These are phyloP conservation scores for Crypturellus tataupa DNA, from an alignment of 2,797 vertebrate genomes.

Conservation along the genomic window DNA sequence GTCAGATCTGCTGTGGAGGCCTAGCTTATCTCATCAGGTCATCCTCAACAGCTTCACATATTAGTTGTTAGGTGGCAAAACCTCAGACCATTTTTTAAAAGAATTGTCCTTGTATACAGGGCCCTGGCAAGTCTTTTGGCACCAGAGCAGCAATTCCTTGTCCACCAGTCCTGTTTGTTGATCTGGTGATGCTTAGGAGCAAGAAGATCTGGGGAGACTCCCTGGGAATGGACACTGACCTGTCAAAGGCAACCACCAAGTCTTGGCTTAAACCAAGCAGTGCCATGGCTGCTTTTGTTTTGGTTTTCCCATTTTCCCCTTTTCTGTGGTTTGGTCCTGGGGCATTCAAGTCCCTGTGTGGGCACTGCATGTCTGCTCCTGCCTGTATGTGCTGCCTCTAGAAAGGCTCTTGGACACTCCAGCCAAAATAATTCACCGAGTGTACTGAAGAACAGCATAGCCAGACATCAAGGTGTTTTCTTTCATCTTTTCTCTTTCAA, in stretches of 20 bases:
- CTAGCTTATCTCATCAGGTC: neutral
- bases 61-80: accelerated
- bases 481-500: neutral
- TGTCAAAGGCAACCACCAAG: accelerated
- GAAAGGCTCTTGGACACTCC: neutral
- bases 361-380: neutral
- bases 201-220: neutral
- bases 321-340: neutral
- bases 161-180: neutral
- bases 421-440: neutral
- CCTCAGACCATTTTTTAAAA: neutral
- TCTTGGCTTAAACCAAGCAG: neutral
- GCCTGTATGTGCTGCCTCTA: neutral
- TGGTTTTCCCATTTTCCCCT: neutral
- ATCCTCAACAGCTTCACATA: neutral
- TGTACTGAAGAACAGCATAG: neutral
- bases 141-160: neutral
- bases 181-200: too few relatives aligned
- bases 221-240: accelerated
- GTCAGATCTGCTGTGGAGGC: neutral
- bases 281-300: neutral
- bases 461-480: neutral
- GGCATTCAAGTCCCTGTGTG: too few relatives aligned
- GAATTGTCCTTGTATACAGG: neutral
- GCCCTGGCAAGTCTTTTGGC: neutral